phyloP scores from a whole-genome alignment of 2,113 vertebrate species.

The Perognathus longimembris region DNA sequence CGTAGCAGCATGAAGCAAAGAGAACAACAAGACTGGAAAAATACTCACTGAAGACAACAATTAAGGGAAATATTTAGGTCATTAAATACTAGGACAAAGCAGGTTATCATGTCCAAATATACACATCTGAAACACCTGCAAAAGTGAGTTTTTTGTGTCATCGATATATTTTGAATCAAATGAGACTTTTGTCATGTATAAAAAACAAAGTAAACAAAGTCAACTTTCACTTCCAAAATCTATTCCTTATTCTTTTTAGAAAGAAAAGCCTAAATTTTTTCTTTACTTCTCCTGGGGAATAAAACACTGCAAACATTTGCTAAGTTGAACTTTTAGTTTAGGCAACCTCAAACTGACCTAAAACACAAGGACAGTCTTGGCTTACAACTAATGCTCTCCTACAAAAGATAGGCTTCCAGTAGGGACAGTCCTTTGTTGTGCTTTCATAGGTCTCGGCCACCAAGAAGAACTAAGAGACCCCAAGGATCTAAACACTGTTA shows the following conservation, averaged over 20 bases:
- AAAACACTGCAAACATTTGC: conserved; percentile 5
- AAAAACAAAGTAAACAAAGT: background rate
- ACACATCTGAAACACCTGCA: conserved; percentile 2
- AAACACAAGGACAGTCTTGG: background rate
- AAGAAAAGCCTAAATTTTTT: conserved; percentile 3
- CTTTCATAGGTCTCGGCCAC: background rate
- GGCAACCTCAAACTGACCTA: background rate
- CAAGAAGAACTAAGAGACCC: background rate
- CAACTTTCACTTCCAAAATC: conserved; percentile 13
- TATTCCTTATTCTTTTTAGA: background rate
- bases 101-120: background rate
- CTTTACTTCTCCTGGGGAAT: background rate
- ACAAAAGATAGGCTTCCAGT: too few species aligned
- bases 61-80: conserved; percentile 88
- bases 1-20: conserved; percentile 97
- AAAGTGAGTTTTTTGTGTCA: conserved; percentile 35
- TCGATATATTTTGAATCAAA: conserved; percentile 24
- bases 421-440: background rate
- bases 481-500: background rate
- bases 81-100: conserved; percentile 37
- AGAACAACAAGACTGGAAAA: conserved; percentile 98
- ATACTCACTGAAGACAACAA: conserved; percentile 94
- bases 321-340: background rate
- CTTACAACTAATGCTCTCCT: too few species aligned
- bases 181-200: background rate